These are phyloP conservation scores for Luperina testacea DNA, from an alignment of 2,888 invertebrate species.

Conservation along the genomic window DNA sequence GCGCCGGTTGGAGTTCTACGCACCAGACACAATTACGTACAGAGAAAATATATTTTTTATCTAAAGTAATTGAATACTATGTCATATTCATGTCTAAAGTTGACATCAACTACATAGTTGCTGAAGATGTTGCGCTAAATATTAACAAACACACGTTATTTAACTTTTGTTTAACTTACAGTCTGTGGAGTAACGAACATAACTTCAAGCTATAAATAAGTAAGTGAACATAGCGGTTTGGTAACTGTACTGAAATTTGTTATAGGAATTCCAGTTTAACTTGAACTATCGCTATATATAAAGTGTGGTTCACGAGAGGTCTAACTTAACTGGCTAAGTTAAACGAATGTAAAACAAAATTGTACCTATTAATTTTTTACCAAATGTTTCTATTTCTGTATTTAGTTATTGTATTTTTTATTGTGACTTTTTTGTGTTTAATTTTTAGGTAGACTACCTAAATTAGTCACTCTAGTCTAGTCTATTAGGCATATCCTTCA, in stretches of 20 bases:
- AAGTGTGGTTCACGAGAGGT: background rate
- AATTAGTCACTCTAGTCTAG: conserved; percentile 11
- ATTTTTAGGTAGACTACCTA: background rate
- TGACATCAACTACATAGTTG: background rate
- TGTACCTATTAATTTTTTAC: conserved; percentile 11
- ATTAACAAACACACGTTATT: conserved; percentile 34
- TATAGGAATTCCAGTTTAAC: background rate
- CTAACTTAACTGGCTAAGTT: conserved; percentile 12
- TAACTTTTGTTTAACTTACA: conserved; percentile 53
- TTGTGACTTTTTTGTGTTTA: background rate
- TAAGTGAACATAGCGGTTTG: conserved; percentile 46
- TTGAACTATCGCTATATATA: conserved; percentile 8
- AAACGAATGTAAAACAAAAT: conserved; percentile 41
- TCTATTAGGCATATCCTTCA: conserved; percentile 25
- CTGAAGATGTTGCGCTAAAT: conserved; percentile 27
- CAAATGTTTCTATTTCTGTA: conserved; percentile 23
- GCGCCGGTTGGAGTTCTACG: background rate
- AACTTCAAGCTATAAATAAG: conserved; percentile 53
- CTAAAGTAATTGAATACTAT: too few relatives aligned
- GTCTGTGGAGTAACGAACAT: conserved; percentile 45
- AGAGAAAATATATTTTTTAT: background rate
- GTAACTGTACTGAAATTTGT: conserved; percentile 50
- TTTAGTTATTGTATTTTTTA: conserved; percentile 15
- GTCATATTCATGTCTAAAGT: conserved; percentile 5
- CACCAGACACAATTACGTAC: background rate